These are phyloP conservation scores for Athripsodes cinereus DNA, from an alignment of 2,888 invertebrate genomes.

Conservation along the genomic window DNA sequence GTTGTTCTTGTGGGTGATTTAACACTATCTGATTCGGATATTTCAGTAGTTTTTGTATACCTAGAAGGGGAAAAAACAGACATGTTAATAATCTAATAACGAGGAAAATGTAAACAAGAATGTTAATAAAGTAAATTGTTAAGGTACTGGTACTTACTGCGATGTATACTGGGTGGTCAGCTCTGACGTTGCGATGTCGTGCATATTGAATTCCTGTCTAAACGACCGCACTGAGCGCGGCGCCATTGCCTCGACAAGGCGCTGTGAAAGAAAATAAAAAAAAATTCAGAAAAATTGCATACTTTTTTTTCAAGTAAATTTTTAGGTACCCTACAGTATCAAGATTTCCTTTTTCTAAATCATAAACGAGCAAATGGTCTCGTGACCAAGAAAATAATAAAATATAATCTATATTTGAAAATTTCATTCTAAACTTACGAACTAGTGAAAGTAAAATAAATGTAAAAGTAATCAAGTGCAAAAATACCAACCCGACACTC, in stretches of 20 bases:
- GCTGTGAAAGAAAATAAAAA: conserved; percentile 37
- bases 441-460: conserved; percentile 4
- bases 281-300: too few relatives aligned
- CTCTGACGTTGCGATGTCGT: conserved; percentile 60
- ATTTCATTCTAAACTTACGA: too few relatives aligned
- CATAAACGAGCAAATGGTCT: too few relatives aligned
- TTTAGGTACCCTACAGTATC: too few relatives aligned
- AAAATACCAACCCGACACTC: conserved; percentile 60
- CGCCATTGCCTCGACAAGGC: conserved; percentile 62
- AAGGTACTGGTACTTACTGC: conserved; percentile 48
- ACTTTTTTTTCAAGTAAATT: too few relatives aligned
- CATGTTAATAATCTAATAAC: too few relatives aligned
- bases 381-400: too few relatives aligned
- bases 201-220: conserved; percentile 76
- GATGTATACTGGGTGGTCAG: conserved; percentile 57
- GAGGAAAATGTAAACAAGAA: neutral
- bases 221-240: conserved; percentile 70
- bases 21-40: conserved; percentile 49
- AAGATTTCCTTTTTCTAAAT: too few relatives aligned
- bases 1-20: conserved; percentile 39
- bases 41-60: conserved; percentile 53
- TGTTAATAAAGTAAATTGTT: neutral
- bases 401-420: too few relatives aligned
- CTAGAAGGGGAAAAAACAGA: conserved; percentile 32
- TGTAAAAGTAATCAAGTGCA: conserved; percentile 2